Evolutionary conservation across 2,888 invertebrate species (phyloP), one percentile per base, ranked within the genome.

Genomic region (Kryphioiulus occultus): DNA sequence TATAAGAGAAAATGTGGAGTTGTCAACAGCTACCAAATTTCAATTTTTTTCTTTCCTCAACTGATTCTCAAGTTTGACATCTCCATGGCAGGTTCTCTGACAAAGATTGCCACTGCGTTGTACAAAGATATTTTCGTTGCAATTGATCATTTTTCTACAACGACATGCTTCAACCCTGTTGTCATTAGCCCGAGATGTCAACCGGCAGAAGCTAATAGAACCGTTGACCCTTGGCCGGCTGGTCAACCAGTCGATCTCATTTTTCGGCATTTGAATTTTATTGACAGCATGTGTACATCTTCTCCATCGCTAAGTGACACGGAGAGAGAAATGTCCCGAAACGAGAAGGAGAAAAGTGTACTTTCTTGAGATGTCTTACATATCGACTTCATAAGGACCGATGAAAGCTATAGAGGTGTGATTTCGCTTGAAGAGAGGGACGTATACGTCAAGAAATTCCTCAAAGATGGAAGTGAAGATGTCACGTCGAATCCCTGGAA

Each of bases 191-290:
- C 59, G 7, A 59, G 26, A 26, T 26, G 26, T 68, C 68, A 68
- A 68, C 1, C 22, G n/a, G 9, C 68, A 68, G 26, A 22, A 26
- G 26, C 26, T 68, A 68, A 68, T 22, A 26, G 10, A 12, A 26
- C 68, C 68, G 26, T 10, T 68, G 26, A 68, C 68, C 68, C 68
- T 26, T 68, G 68, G 10, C 22, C 68, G n/a, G 22, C 26, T 68
- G 68, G 68, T 68, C 68, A 26, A 10, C 68, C 10, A 68, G 68
- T 12, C 12, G 26, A 68, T 68, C 68, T 68, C 26, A 26, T 68
- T 68, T 68, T 59, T 68, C 10, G n/a, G 26, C 26, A 68, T 68
- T 68, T 68, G 68, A 68, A 68, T 26, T 68, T 68, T 68, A 68
- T 68, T 68, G 68, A 68, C 68, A 26, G 22, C 26, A 0, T n/a